A percentile compares a stretch with the other conserved stretches of the same genome.
Conservation (phyloP, 2,888 invertebrate genomes). For the Drepana falcataria region DNA sequence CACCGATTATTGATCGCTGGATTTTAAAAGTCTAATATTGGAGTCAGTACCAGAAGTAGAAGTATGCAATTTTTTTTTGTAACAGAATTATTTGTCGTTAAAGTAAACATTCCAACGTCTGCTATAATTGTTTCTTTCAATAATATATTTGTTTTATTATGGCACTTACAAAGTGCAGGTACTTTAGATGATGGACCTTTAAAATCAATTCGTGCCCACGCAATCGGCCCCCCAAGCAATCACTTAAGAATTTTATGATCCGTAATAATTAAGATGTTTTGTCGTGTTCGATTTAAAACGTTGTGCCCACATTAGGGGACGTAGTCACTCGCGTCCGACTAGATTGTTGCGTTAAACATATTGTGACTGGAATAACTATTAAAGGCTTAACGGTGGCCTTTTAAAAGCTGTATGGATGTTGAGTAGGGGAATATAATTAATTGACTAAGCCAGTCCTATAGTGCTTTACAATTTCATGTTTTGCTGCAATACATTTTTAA, state of each 20-base stretch:
- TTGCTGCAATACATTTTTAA: no score
- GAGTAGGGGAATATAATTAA: conserved; percentile 19
- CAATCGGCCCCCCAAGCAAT: conserved; percentile 67
- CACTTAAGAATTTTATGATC: conserved; percentile 77
- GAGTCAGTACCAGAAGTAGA: no score
- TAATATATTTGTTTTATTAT: conserved; percentile 17
- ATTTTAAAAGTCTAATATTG: no score
- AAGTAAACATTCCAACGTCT: conserved; percentile 16
- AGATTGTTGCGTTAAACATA: conserved; percentile 57
- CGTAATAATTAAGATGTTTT: conserved; percentile 78
- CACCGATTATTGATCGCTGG: no score
- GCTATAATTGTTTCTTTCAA: conserved; percentile 27
- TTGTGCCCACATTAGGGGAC: conserved; percentile 21
- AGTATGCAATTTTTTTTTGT: no score
- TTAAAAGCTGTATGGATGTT: conserved; percentile 16
- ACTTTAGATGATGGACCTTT: conserved; percentile 66
- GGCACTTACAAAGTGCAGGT: conserved; percentile 37
- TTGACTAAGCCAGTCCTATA: conserved; percentile 15
- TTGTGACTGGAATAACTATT: conserved; percentile 71
- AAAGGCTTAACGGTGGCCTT: conserved; percentile 54
- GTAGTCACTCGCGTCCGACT: conserved; percentile 28
- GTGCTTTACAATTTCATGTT: conserved; percentile 10
- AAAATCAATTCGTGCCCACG: conserved; percentile 70
- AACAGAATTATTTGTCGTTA: no score
- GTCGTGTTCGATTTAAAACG: conserved; percentile 57